These are phyloP conservation scores for Harpagifer antarcticus DNA, from an alignment of 2,797 vertebrate genomes.

Conservation along the genomic window DNA sequence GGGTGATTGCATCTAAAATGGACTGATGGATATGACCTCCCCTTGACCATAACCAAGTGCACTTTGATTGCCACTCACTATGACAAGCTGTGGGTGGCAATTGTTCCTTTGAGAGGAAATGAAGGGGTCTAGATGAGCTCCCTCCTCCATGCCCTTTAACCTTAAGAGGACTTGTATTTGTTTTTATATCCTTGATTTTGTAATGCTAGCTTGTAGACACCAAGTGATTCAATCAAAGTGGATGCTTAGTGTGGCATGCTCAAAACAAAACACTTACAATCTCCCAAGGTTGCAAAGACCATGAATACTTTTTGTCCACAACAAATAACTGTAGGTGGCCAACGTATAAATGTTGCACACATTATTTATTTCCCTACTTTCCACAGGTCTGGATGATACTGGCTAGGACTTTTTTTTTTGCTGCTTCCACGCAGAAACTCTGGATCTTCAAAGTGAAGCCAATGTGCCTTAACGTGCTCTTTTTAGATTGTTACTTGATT, in stretches of 20 bases:
- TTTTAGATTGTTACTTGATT: no score
- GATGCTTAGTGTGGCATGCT: background rate
- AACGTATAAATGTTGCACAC: no score
- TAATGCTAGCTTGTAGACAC: background rate
- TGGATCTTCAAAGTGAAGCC: no score
- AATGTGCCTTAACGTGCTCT: no score
- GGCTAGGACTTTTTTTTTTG: no score
- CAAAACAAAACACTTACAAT: background rate
- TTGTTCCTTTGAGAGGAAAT: constrained; percentile 8
- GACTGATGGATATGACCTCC: constrained; percentile 5
- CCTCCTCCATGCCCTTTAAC: no score
- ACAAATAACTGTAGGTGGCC: background rate
- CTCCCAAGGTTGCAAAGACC: background rate
- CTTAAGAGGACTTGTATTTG: no score
- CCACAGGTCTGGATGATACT: no score
- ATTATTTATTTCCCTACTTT: no score
- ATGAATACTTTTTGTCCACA: background rate
- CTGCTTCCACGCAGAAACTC: no score
- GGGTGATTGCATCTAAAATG: constrained; percentile 41
- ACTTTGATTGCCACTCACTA: constrained; percentile 39
- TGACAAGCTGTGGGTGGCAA: constrained; percentile 11
- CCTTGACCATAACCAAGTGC: background rate
- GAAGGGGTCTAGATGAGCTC: background rate
- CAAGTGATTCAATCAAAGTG: background rate
- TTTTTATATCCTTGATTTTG: no score